Base-by-base conservation (phyloP, 2,888 invertebrate species). In the Chymomyza fuscimana region DNA sequence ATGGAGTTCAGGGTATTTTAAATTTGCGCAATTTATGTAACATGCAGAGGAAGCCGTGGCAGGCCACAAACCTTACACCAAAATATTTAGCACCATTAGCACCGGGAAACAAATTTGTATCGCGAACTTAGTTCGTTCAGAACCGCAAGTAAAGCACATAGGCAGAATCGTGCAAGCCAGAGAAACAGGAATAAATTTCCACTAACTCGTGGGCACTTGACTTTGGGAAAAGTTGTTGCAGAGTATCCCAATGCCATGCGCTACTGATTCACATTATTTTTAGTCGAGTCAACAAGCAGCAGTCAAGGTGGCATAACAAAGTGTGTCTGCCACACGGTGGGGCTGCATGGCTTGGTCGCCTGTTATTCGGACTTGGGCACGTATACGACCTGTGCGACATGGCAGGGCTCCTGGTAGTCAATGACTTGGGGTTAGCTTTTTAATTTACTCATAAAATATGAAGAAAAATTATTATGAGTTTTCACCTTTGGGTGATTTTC, bases 401-500 rank as follows among this genome's bases (percentile, higher is more conserved):
- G 72, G 29, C 60, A 32, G 15, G 29, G 29, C 22, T 32, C 32
- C 29, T 58, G 22, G 59, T 58, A 67, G 54, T 50, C 62, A 67
- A 50, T 25, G 25, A 32, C 25, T 67, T 76, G 65, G 62, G 75
- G 73, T 73, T 75, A 70, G 76, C 69, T 77, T 85, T 88, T 84
- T 84, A 86, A 88, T 86, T 88, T 85, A 80, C 76, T 75, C 74
- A 74, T 70, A 73, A 76, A 82, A 77, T 72, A 73, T 77, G 67
- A 81, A 76, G 74, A 74, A 67, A 88, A 81, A 79, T 79, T 79
- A 72, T 77, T 70, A 79, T 77, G 76, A 82, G 80, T 65, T 74
- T 73, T 72, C 73, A 70, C 69, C 74, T 75, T 19, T 19, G n/a
- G 36, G 58, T 4, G 63, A 46, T 58, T 69, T 70, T 72, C 70